Conservation (phyloP, 2,888 invertebrate species). For the Machimus rusticus region DNA sequence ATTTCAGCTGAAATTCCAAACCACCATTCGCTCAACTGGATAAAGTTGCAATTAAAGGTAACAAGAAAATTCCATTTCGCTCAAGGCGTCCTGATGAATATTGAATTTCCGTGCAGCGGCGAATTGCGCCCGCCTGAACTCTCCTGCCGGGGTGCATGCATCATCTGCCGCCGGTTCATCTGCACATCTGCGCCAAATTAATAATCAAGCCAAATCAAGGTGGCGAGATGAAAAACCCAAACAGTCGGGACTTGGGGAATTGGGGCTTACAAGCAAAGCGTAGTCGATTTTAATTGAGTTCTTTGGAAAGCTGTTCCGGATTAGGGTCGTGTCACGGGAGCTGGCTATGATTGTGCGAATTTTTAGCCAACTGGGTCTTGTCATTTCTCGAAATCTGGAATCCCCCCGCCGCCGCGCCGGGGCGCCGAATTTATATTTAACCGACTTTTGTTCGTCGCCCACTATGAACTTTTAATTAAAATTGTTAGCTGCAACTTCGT, state of each 20-base stretch:
- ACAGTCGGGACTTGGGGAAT: background rate
- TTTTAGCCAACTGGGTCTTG: background rate
- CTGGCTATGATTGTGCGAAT: background rate
- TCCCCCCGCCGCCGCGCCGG: background rate
- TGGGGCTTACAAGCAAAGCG: background rate
- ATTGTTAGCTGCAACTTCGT: background rate
- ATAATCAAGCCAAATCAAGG: constrained; percentile 24
- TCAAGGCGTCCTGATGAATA: constrained; percentile 26
- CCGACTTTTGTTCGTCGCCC: background rate
- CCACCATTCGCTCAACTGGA: background rate
- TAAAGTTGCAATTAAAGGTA: constrained; percentile 36
- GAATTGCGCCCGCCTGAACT: background rate
- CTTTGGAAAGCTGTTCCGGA: background rate
- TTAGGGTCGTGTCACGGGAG: background rate
- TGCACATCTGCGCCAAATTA: constrained; percentile 13
- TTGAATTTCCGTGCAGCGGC: constrained; percentile 21
- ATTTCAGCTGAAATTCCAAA: constrained; percentile 22
- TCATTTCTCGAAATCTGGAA: background rate
- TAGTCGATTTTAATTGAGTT: constrained; percentile 16
- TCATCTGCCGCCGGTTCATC: background rate
- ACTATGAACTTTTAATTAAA: constrained; percentile 20
- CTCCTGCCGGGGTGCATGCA: background rate
- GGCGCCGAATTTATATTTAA: background rate
- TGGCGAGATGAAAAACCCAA: constrained; percentile 11
- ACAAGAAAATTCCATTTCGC: constrained; percentile 35